A percentile compares a stretch with the other conserved stretches of the same genome.
phyloP scores from a whole-genome alignment of 37 sponge, comb jelly and placozoan species.

The Bolinopsis microptera region DNA sequence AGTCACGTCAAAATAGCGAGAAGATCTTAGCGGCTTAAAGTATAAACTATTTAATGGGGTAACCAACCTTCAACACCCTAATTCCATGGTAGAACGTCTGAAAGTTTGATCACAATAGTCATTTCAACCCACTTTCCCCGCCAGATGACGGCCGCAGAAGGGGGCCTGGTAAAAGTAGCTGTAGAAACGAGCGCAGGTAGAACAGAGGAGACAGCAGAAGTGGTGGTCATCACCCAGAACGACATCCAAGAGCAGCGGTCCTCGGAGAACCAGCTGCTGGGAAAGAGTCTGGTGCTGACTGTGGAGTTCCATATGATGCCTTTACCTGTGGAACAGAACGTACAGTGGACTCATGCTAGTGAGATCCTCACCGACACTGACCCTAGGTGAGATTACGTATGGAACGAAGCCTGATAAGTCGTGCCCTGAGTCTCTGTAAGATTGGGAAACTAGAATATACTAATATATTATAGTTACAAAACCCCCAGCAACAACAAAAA shows the following conservation, averaged over 20 bases:
- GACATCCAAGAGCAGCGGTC: not conserved
- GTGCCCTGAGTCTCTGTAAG: too few species aligned
- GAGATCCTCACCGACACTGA: slow-evolving; percentile 56
- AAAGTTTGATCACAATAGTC: too few species aligned
- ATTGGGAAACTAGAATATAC: too few species aligned
- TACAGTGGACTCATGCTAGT: slow-evolving; percentile 13
- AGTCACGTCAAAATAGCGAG: too few species aligned
- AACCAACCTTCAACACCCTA: too few species aligned
- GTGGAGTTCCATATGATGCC: slow-evolving; percentile 59
- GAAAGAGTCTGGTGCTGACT: not conserved
- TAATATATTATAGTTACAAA: too few species aligned
- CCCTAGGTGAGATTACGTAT: not conserved
- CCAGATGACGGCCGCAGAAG: slow-evolving; percentile 49
- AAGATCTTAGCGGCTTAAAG: too few species aligned
- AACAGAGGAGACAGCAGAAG: slow-evolving; percentile 26
- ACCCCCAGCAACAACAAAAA: too few species aligned
- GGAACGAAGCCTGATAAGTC: too few species aligned
- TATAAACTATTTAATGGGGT: too few species aligned
- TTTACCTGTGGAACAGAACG: slow-evolving; percentile 34
- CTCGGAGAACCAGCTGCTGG: slow-evolving; percentile 44
- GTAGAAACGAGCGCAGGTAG: slow-evolving; percentile 37
- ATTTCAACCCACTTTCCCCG: not conserved
- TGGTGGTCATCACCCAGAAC: not conserved
- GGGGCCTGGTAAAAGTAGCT: not conserved
- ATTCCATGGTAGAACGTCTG: too few species aligned